A percentile compares a stretch with the other conserved stretches of the same genome.
These are phyloP conservation scores for Ericerus pela DNA, from an alignment of 1,140 invertebrate genomes.

Conservation along the genomic window DNA sequence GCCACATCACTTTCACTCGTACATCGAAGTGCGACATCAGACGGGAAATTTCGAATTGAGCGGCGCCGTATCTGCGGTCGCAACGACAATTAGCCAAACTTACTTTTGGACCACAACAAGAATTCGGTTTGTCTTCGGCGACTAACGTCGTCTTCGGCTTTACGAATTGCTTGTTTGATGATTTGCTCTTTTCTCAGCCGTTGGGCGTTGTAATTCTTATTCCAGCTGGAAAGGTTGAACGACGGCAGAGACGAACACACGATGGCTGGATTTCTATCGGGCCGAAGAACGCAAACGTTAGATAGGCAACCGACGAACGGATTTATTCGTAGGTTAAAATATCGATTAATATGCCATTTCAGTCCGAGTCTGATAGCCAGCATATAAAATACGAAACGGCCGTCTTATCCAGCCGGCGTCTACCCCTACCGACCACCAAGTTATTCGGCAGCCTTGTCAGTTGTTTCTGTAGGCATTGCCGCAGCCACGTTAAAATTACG, in stretches of 20 bases:
- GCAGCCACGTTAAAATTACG: too few relatives aligned
- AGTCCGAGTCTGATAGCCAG: too few relatives aligned
- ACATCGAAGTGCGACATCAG: too few relatives aligned
- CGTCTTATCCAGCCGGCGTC: too few relatives aligned
- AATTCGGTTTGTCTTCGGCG: conserved; percentile 57
- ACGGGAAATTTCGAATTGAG: too few relatives aligned
- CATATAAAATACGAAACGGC: too few relatives aligned
- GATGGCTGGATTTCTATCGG: conserved; percentile 54
- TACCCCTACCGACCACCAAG: not conserved
- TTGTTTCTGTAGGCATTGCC: too few relatives aligned
- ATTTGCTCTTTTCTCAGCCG: not conserved
- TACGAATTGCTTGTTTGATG: conserved; percentile 44
- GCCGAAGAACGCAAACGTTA: not conserved
- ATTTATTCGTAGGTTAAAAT: not conserved
- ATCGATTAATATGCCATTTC: too few relatives aligned
- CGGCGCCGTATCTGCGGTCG: too few relatives aligned
- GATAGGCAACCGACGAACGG: not conserved
- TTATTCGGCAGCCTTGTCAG: not conserved
- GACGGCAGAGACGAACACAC: conserved; percentile 52
- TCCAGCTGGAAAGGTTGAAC: conserved; percentile 45
- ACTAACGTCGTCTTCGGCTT: conserved; percentile 54
- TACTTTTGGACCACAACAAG: conserved; percentile 51
- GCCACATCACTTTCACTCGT: too few relatives aligned
- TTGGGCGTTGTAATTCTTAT: conserved; percentile 28
- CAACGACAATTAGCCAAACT: too few relatives aligned